These are phyloP conservation scores for Calliopum simillimum DNA, from an alignment of 2,888 invertebrate genomes.

Conservation along the genomic window DNA sequence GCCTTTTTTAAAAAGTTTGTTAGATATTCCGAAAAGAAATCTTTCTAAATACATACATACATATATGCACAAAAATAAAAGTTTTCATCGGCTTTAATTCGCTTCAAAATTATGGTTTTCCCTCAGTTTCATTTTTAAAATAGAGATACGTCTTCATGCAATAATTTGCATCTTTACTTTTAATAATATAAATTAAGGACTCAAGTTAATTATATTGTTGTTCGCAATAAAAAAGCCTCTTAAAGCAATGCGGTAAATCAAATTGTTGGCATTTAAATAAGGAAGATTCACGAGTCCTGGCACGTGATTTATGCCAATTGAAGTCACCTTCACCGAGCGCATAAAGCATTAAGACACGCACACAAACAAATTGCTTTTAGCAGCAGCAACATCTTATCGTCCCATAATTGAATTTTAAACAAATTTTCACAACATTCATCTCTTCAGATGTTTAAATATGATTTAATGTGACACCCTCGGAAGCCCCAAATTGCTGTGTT, in stretches of 20 bases:
- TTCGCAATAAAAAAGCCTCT: constrained; percentile 37
- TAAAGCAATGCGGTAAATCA: constrained; percentile 35
- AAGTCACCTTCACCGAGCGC: constrained; percentile 10
- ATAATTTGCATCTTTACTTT: background rate
- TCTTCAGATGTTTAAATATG: constrained; percentile 1
- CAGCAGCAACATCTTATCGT: constrained; percentile 7
- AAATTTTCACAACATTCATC: constrained; percentile 25
- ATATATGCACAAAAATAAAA: too few relatives aligned
- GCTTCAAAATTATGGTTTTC: too few relatives aligned
- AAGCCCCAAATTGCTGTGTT: too few relatives aligned
- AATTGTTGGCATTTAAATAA: constrained; percentile 21
- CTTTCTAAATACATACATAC: too few relatives aligned
- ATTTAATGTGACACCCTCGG: constrained; percentile 1
- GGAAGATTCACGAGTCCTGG: constrained; percentile 12
- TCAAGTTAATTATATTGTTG: constrained; percentile 28
- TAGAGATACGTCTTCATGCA: too few relatives aligned
- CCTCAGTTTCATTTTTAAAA: too few relatives aligned
- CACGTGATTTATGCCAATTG: constrained; percentile 25
- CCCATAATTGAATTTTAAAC: constrained; percentile 24
- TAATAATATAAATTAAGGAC: constrained; percentile 16
- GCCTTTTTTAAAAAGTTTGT: too few relatives aligned
- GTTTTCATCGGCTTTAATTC: too few relatives aligned
- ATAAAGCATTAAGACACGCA: background rate
- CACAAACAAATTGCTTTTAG: background rate
- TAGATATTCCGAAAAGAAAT: too few relatives aligned